A percentile compares a stretch with the other conserved stretches of the same genome.
phyloP scores from a whole-genome alignment of 2,797 vertebrate species.

The Lepilemur ruficaudatus region DNA sequence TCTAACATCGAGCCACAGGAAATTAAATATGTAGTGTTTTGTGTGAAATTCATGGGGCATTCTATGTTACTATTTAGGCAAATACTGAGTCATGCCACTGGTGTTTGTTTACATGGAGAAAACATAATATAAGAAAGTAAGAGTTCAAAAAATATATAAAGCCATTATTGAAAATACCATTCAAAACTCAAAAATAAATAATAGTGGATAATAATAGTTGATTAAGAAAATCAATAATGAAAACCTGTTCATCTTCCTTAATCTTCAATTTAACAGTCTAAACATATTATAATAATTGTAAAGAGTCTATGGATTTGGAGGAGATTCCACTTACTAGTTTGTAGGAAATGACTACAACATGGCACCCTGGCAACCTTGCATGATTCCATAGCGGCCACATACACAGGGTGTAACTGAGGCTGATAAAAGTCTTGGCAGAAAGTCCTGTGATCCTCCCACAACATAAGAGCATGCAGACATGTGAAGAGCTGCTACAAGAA shows the following conservation, averaged over 20 bases:
- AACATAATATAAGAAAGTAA: background rate
- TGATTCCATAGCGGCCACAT: background rate
- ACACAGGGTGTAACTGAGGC: background rate
- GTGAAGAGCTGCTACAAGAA: background rate
- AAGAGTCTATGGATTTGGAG: background rate
- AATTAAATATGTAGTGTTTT: background rate
- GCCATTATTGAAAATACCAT: background rate
- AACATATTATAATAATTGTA: background rate
- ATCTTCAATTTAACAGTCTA: conserved; percentile 7
- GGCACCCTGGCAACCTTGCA: background rate
- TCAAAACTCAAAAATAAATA: background rate
- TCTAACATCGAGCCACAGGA: background rate
- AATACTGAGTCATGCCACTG: background rate
- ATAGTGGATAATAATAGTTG: background rate
- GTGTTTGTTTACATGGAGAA: background rate
- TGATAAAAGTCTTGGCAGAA: background rate
- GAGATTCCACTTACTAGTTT: background rate
- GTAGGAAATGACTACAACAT: background rate
- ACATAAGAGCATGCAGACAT: background rate
- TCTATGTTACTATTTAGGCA: background rate
- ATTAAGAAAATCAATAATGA: conserved; percentile 6
- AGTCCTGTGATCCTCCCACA: background rate
- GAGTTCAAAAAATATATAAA: background rate
- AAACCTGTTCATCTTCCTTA: background rate
- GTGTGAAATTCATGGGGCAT: background rate